phyloP scores from a whole-genome alignment of 1,140 invertebrate species.

The Cotesia vestalis region DNA sequence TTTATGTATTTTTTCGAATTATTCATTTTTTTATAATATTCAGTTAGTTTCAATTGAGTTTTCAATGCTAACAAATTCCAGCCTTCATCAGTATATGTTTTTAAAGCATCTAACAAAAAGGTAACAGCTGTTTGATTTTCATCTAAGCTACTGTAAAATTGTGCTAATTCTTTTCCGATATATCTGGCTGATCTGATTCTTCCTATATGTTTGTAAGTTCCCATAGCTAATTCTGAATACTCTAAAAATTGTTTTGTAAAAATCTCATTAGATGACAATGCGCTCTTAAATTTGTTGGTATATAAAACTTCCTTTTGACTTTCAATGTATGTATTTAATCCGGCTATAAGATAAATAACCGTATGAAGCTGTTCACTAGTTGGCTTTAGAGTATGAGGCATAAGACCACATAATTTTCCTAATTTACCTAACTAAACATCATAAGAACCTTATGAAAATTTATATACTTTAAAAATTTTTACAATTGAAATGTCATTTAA shows the following conservation, averaged over 20 bases:
- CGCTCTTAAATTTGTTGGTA: conserved; percentile 88
- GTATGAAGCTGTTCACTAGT: conserved; percentile 88
- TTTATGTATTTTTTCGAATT: conserved; percentile 79
- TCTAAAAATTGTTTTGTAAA: conserved; percentile 94
- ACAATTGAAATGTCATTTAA: conserved; percentile 25
- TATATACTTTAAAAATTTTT: conserved; percentile 1
- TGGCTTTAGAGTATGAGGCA: conserved; percentile 80
- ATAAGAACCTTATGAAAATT: not conserved
- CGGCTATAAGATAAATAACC: conserved; percentile 88
- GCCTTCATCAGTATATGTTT: conserved; percentile 85
- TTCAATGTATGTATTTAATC: conserved; percentile 76
- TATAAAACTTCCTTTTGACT: conserved; percentile 71
- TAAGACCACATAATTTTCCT: conserved; percentile 89
- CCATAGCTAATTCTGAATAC: conserved; percentile 92
- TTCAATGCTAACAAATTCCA: conserved; percentile 85
- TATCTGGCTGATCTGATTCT: conserved; percentile 84
- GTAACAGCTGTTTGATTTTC: conserved; percentile 88
- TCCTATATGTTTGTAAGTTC: conserved; percentile 95
- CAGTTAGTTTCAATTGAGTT: conserved; percentile 83
- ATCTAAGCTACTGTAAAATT: conserved; percentile 87
- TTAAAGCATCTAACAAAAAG: conserved; percentile 86
- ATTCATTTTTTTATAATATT: conserved; percentile 82
- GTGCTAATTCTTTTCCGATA: conserved; percentile 88
- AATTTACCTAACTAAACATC: conserved; percentile 78
- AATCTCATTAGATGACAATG: conserved; percentile 86